Conservation (phyloP, 2,113 vertebrate genomes). For the Oophaga pumilio region DNA sequence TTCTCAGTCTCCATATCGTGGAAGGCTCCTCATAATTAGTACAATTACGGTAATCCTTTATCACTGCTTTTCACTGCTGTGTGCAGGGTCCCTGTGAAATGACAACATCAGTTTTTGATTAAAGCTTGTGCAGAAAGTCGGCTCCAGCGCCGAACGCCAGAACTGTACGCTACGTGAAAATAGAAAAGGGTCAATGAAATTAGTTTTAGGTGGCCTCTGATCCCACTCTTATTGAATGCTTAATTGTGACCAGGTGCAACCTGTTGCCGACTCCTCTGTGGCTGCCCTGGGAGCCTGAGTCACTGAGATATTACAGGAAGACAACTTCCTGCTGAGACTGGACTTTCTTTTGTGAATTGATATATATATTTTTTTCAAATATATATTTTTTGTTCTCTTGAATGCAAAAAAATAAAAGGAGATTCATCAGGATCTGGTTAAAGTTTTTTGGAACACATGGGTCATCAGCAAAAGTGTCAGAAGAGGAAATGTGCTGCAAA, state of each 20-base stretch:
- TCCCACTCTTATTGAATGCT: slow-evolving; percentile 70
- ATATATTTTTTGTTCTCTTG: not conserved
- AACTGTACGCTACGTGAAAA: slow-evolving; percentile 55
- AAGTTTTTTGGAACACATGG: no score
- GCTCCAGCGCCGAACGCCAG: slow-evolving; percentile 57
- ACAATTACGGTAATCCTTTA: slow-evolving; percentile 39
- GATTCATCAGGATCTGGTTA: no score
- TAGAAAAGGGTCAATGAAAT: slow-evolving; percentile 66
- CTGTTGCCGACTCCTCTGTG: slow-evolving; percentile 57
- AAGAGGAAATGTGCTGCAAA: no score
- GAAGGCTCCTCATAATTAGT: slow-evolving; percentile 17
- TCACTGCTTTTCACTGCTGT: not conserved
- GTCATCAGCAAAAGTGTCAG: no score
- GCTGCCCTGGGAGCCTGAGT: slow-evolving; percentile 64
- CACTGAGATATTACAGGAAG: slow-evolving; percentile 59
- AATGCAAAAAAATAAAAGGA: not conserved
- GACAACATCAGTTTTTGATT: slow-evolving; percentile 56
- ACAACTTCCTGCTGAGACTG: slow-evolving; percentile 63
- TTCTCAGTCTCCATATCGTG: not conserved
- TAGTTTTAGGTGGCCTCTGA: slow-evolving; percentile 69
- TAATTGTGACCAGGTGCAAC: slow-evolving; percentile 74
- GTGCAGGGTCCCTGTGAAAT: slow-evolving; percentile 31
- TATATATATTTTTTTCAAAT: not conserved
- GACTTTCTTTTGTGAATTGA: slow-evolving; percentile 61
- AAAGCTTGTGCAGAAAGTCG: slow-evolving; percentile 49